A percentile compares a stretch with the other conserved stretches of the same genome.
These are phyloP conservation scores for Microplitis deprimator DNA, from an alignment of 2,888 invertebrate genomes.

Conservation along the genomic window DNA sequence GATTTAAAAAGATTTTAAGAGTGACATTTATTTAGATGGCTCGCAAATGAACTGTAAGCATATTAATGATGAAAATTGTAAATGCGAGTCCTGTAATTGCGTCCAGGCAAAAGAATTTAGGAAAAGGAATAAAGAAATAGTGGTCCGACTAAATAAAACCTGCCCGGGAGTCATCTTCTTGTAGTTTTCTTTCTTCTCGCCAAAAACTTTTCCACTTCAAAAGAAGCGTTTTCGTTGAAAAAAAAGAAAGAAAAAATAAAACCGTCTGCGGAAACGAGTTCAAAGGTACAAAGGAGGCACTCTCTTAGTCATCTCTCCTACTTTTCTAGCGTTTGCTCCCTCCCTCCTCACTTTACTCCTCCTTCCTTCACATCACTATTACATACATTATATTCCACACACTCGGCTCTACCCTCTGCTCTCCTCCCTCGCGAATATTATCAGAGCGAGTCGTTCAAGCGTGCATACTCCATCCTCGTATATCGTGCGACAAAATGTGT, in stretches of 20 bases:
- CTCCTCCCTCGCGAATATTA: conserved; percentile 34
- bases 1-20: too few species aligned
- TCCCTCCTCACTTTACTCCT: conserved; percentile 43
- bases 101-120: background rate
- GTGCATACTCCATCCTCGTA: conserved; percentile 19
- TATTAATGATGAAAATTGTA: background rate
- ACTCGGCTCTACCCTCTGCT: background rate
- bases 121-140: conserved; percentile 23
- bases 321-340: conserved; percentile 6
- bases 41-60: too few species aligned
- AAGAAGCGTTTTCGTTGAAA: conserved; percentile 36
- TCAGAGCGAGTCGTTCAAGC: conserved; percentile 38
- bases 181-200: conserved; percentile 26
- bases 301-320: conserved; percentile 27
- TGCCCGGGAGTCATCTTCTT: conserved; percentile 37
- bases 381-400: background rate
- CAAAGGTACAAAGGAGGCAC: conserved; percentile 41
- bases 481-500: conserved; percentile 40
- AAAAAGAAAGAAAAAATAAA: conserved; percentile 29
- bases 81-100: conserved; percentile 13
- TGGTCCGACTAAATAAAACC: conserved; percentile 39
- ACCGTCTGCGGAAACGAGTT: conserved; percentile 38
- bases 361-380: conserved; percentile 32
- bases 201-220: conserved; percentile 40
- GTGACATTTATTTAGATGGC: too few species aligned